Evolutionary conservation across 2,888 invertebrate genomes (phyloP).

Genomic region (Pasiphila rectangulata): DNA sequence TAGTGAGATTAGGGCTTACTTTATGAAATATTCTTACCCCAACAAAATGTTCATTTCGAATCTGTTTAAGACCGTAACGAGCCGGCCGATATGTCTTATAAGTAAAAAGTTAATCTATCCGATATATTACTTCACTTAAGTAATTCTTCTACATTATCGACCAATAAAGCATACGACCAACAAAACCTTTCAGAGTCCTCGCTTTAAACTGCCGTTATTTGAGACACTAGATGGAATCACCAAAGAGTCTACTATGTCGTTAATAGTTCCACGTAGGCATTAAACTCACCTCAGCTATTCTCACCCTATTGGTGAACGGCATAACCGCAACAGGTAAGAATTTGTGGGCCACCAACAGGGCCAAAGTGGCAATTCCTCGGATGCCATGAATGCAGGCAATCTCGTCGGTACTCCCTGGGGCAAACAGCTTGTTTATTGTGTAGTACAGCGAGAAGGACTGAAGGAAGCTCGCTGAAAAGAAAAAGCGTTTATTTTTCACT

Average conservation of each 20-base stretch:
- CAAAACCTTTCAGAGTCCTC: not conserved
- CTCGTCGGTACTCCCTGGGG: conserved; percentile 73
- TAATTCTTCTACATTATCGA: too few relatives aligned
- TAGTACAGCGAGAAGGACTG: conserved; percentile 85
- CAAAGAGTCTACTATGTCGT: not conserved
- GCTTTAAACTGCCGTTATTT: not conserved
- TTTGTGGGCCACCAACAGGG: conserved; percentile 84
- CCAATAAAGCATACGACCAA: too few relatives aligned
- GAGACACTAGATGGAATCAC: not conserved
- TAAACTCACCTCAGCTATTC: conserved; percentile 78
- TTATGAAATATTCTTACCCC: too few relatives aligned
- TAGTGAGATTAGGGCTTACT: too few relatives aligned
- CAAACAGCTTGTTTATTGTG: conserved; percentile 80
- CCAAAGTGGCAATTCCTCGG: conserved; percentile 82
- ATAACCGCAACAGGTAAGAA: conserved; percentile 82
- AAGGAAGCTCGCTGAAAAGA: conserved; percentile 53
- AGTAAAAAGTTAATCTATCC: too few relatives aligned
- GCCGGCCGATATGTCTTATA: too few relatives aligned
- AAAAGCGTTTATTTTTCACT: not conserved
- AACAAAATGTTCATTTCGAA: too few relatives aligned
- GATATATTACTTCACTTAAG: too few relatives aligned
- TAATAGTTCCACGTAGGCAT: not conserved
- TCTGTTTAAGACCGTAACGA: too few relatives aligned
- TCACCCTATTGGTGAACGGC: conserved; percentile 83
- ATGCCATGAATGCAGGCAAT: conserved; percentile 87